Evolutionary conservation across 1,140 invertebrate genomes (phyloP), one percentile per base, ranked within the genome.

Genomic region (Diabrotica virgifera): DNA sequence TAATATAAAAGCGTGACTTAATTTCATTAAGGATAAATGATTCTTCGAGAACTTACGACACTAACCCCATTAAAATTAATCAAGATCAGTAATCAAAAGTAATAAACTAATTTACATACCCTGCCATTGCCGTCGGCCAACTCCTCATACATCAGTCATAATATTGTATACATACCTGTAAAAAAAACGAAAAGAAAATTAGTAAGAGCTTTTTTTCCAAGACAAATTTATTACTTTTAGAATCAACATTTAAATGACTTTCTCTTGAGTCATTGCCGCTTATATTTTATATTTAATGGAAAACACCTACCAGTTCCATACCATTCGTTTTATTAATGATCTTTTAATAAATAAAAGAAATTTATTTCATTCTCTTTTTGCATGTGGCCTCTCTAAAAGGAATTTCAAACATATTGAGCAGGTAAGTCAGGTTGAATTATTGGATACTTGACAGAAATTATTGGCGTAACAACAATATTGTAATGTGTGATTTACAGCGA

Each of bases 61-160:
- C 52, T 54, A 54, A 36, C 13, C 13, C 12, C 13, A 62, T 62
- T 54, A 52, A 62, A 62, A 54, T 62, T 53, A 62, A 62, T 62
- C 52, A 62, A 62, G 46, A 54, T 62, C 36, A 10, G 37, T 24
- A 46, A 62, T 54, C 60, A 62, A 38, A 36, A 54, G 60, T 54
- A 62, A 24, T 62, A 62, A 62, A 62, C 52, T 53, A 13, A 62
- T 62, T 62, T 62, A 62, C 60, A 62, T 62, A 62, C 60, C 60
- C 7, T n/a, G 36, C 54, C 35, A 51, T 6, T 36, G 56, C 58
- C 58, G 11, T 37, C 46, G 58, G 46, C 59, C 40, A 46, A 46
- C 8, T 8, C 40, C 8, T 35, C 9, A 14, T 14, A 51, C 37
- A 35, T 36, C 46, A 37, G 60, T 36, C 51, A 54, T 14, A 14